phyloP scores from a whole-genome alignment of 2,888 invertebrate species.

The Spilarctia lutea region DNA sequence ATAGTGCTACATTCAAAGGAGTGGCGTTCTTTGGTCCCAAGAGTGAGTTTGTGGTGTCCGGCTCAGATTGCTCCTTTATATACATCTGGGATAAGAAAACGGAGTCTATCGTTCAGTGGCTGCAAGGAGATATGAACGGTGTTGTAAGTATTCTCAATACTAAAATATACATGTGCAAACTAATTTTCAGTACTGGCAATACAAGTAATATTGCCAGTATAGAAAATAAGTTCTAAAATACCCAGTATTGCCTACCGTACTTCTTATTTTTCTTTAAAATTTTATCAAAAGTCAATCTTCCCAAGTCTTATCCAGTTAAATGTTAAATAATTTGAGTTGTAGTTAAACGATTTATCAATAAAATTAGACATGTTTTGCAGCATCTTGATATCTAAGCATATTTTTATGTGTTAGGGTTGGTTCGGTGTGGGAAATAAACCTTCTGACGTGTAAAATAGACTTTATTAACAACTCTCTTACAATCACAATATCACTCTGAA shows the following conservation, averaged over 20 bases:
- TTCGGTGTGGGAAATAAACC: no score
- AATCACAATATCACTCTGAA: no score
- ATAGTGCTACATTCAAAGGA: conserved; percentile 93
- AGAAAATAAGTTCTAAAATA: not conserved
- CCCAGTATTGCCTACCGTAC: not conserved
- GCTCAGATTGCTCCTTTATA: conserved; percentile 96
- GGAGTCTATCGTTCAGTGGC: conserved; percentile 95
- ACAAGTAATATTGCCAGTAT: not conserved
- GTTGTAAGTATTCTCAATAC: conserved; percentile 88
- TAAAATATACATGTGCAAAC: not conserved
- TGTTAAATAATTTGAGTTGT: not conserved
- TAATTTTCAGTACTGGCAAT: not conserved
- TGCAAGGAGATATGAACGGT: conserved; percentile 93
- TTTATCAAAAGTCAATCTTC: not conserved
- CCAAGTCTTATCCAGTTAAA: not conserved
- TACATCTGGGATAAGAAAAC: conserved; percentile 96
- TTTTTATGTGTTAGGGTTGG: no score
- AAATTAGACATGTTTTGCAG: no score
- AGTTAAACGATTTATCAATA: no score
- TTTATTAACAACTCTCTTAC: no score
- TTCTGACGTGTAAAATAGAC: no score
- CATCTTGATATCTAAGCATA: no score
- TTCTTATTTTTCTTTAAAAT: not conserved
- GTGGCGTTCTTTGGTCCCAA: conserved; percentile 97
- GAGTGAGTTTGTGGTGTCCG: conserved; percentile 96